Conservation (phyloP, 2,113 vertebrate genomes). For the Erythrocercus mccallii region DNA sequence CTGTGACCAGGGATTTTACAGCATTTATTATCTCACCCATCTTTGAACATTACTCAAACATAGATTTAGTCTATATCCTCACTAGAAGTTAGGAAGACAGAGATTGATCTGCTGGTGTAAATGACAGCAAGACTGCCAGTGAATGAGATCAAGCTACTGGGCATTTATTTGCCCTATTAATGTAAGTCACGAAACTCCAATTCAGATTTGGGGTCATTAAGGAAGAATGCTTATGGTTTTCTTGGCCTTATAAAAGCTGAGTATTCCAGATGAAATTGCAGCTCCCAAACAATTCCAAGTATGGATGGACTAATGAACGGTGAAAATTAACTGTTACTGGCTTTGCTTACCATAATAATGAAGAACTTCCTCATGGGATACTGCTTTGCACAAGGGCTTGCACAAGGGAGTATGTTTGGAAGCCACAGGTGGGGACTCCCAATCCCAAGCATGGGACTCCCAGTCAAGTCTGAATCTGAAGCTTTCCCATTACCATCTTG, state of each 20-base stretch:
- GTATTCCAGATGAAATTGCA: not conserved
- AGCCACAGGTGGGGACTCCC: not conserved
- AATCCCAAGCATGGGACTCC: not conserved
- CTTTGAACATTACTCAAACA: not conserved
- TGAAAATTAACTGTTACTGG: not conserved
- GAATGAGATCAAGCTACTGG: not conserved
- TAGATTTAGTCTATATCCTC: not conserved
- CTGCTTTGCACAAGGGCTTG: slow-evolving; percentile 12
- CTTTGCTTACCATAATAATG: slow-evolving; percentile 43
- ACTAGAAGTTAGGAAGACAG: not conserved
- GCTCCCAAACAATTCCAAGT: not conserved
- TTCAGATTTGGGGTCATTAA: not conserved
- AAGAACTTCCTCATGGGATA: slow-evolving; percentile 50
- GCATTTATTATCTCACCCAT: not conserved
- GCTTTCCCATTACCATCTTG: not conserved
- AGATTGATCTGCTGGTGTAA: not conserved
- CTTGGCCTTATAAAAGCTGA: not conserved
- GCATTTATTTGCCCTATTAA: not conserved
- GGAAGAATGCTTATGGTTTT: not conserved
- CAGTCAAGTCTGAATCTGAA: not conserved
- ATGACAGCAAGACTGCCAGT: not conserved
- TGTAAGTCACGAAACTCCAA: not conserved
- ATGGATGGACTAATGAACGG: not conserved
- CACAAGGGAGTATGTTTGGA: not conserved
- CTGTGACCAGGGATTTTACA: not conserved